Base-by-base conservation (phyloP, 2,113 vertebrate species). In the Meles meles region DNA sequence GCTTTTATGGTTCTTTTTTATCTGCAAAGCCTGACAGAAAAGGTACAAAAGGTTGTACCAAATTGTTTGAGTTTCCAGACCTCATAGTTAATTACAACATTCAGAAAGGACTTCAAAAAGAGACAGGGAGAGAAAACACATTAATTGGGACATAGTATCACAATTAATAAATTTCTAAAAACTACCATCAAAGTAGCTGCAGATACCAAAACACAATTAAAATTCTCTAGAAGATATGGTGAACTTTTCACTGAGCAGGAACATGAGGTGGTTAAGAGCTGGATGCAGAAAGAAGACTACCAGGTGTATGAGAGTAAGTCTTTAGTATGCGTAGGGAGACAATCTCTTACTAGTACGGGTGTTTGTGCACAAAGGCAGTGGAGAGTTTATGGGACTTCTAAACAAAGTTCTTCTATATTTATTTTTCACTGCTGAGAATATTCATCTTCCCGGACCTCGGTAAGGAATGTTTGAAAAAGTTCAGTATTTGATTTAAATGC, bases 401-500 rank as follows among this genome's bases (percentile, higher is more conserved):
- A 95, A 57, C 71, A 84, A 87, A 93, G 80, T 90, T 87, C 21
- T 29, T 81, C 10, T 14, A 14, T 52, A 18, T 42, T 72, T 12
- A 39, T 52, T 88, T 52, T 55, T 69, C 20, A 29, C 47, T 72
- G 42, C 47, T 90, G 44, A 59, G 61, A 21, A 13, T 5, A 31
- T 74, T 95, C 17, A 74, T 94, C 21, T 95, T 95, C 15, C 96
- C 83, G 72, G 39, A 9, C 18, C 29, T 88, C 89, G 34, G 23
- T 82, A 65, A 93, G 44, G 69, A 55, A 57, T 83, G 14, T 81
- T 98, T 89, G 42, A 55, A 91, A 74, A 94, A 79, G 42, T 88
- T 1, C 14, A 61, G 49, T 49, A 18, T 96, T 89, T 92, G 52
- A 84, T 88, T 91, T 90, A 84, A 69, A 93, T 95, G 23, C 34